phyloP scores from a whole-genome alignment of 2,888 invertebrate species.

The Polyploca ridens region DNA sequence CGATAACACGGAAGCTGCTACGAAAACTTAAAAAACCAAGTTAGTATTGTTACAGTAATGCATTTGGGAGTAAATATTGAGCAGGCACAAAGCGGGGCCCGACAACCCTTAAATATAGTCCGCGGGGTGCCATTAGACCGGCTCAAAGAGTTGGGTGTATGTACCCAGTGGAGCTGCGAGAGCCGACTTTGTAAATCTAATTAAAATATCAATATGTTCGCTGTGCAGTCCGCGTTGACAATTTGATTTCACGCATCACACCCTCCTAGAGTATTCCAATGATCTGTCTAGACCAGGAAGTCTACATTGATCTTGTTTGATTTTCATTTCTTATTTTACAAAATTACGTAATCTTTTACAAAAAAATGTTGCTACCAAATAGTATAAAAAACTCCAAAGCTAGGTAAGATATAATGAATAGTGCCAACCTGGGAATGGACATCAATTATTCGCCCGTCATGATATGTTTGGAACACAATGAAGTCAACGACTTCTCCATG shows the following conservation, averaged over 20 bases:
- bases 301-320: not conserved
- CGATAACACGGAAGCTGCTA: constrained; percentile 83
- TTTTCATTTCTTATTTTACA: not conserved
- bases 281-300: constrained; percentile 18
- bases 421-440: constrained; percentile 52
- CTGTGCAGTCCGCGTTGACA: constrained; percentile 74
- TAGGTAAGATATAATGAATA: constrained; percentile 23
- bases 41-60: constrained; percentile 82
- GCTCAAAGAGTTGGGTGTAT: constrained; percentile 81
- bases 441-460: constrained; percentile 61
- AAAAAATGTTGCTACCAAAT: not conserved
- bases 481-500: constrained; percentile 70
- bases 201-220: constrained; percentile 84
- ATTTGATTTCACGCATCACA: constrained; percentile 81
- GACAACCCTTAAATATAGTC: constrained; percentile 80
- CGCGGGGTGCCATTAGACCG: constrained; percentile 82
- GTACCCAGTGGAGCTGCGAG: constrained; percentile 63
- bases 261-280: constrained; percentile 38
- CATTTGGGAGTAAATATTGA: constrained; percentile 84
- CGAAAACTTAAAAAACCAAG: constrained; percentile 81
- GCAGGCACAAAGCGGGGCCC: constrained; percentile 76
- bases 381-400: not conserved
- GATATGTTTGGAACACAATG: constrained; percentile 64
- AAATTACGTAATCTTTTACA: no score
- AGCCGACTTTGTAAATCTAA: constrained; percentile 82